A percentile compares a stretch with the other conserved stretches of the same genome.
Evolutionary conservation across 2,113 vertebrate species (phyloP).

Genomic region (Pterocles orientalis): DNA sequence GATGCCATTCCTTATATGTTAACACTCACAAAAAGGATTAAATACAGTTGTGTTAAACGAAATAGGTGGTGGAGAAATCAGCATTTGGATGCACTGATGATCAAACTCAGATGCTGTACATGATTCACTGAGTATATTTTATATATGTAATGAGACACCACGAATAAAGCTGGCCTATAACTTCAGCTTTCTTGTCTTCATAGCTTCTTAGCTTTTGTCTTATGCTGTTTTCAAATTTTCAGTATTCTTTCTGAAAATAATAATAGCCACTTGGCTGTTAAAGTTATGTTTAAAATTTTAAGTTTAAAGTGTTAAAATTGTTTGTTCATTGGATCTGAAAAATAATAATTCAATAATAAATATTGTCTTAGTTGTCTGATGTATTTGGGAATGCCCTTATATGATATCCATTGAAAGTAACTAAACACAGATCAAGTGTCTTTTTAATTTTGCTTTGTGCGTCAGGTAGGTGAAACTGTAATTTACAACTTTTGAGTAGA

Average conservation of each 20-base stretch:
- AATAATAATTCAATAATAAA: neutral
- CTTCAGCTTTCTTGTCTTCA: neutral
- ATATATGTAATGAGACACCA: neutral
- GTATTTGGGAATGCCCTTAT: neutral
- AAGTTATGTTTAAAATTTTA: neutral
- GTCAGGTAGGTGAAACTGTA: neutral
- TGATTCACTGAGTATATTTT: neutral
- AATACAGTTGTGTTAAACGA: neutral
- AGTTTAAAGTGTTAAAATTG: neutral
- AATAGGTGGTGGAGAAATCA: neutral
- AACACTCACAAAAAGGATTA: neutral
- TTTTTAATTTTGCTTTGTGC: neutral
- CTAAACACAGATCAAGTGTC: neutral
- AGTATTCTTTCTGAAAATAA: neutral
- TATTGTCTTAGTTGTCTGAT: neutral
- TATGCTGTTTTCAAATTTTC: neutral
- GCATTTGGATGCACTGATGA: neutral
- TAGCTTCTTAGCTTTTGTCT: neutral
- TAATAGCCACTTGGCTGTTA: neutral
- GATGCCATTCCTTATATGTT: neutral
- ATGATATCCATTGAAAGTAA: neutral
- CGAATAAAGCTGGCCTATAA: neutral
- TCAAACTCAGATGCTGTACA: neutral
- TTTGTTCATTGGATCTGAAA: neutral
- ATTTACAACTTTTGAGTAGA: neutral